phyloP scores from a whole-genome alignment of 2,113 vertebrate species.

The Bufo gargarizans region DNA sequence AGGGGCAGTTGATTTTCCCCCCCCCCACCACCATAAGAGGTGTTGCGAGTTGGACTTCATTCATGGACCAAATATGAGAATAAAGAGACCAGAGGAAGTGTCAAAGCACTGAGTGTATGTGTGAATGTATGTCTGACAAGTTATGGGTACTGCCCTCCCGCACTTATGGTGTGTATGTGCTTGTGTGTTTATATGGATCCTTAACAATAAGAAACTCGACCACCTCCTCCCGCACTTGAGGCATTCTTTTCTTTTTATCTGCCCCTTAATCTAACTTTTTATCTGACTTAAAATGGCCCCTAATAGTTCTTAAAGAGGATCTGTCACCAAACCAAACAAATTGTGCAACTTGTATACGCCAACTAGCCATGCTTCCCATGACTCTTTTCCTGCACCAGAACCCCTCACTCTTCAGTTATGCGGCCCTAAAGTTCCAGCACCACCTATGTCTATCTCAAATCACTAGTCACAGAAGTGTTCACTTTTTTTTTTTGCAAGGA shows the following conservation, averaged over 20 bases:
- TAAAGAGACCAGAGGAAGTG: not conserved
- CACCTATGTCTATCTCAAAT: too few species aligned
- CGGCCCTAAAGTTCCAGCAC: too few species aligned
- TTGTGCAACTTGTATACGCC: too few species aligned
- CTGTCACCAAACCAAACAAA: too few species aligned
- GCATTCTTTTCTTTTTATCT: not conserved
- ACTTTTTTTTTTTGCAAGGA: too few species aligned
- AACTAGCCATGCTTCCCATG: too few species aligned
- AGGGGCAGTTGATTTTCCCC: not conserved
- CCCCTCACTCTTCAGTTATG: too few species aligned
- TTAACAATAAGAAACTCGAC: not conserved
- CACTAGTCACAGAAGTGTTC: too few species aligned
- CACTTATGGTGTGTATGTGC: constrained; percentile 38
- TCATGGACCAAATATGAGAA: constrained; percentile 45
- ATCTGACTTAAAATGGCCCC: not conserved
- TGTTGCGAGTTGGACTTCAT: not conserved
- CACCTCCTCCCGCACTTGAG: not conserved
- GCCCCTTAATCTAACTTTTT: not conserved
- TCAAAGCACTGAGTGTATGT: not conserved
- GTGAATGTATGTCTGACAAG: constrained; percentile 7
- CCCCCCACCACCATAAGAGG: constrained; percentile 6
- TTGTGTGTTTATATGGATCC: constrained; percentile 21
- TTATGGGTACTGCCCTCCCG: constrained; percentile 15
- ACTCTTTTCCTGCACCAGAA: too few species aligned
- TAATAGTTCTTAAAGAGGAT: too few species aligned